Evolutionary conservation across 2,113 vertebrate genomes (phyloP).

Genomic region (Dromiciops gliroides): DNA sequence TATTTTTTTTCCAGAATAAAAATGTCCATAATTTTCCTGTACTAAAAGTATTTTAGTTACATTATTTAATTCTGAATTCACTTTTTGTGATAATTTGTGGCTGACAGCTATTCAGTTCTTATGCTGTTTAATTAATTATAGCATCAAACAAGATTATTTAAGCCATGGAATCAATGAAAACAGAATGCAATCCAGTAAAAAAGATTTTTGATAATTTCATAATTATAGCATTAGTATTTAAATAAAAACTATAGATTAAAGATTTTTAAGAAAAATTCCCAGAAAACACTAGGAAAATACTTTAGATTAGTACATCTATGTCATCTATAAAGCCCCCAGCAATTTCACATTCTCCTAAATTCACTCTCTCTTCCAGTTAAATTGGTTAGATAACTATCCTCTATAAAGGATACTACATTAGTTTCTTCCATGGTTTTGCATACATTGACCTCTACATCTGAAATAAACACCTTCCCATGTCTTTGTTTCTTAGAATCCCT

Average conservation of each 20-base stretch:
- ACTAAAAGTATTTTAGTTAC: background rate
- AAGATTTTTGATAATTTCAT: conserved; percentile 13
- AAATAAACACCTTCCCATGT: background rate
- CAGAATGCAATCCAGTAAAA: background rate
- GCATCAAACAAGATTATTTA: conserved; percentile 2
- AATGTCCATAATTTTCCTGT: background rate
- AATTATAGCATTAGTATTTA: background rate
- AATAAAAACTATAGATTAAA: background rate
- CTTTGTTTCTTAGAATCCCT: background rate
- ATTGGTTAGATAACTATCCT: background rate
- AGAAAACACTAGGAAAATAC: background rate
- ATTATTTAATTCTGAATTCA: background rate
- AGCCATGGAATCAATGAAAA: conserved; percentile 1
- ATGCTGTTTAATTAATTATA: background rate
- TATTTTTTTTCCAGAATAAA: background rate
- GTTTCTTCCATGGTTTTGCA: background rate
- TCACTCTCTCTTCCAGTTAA: background rate
- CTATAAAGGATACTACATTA: background rate
- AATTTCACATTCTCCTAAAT: background rate
- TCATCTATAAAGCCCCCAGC: background rate
- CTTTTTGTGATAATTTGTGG: conserved; percentile 7
- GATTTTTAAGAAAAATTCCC: background rate
- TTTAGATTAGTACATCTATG: background rate
- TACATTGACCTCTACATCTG: background rate
- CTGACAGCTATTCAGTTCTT: background rate